Base-by-base conservation (phyloP, 2,888 invertebrate species). In the Heliconius sara region DNA sequence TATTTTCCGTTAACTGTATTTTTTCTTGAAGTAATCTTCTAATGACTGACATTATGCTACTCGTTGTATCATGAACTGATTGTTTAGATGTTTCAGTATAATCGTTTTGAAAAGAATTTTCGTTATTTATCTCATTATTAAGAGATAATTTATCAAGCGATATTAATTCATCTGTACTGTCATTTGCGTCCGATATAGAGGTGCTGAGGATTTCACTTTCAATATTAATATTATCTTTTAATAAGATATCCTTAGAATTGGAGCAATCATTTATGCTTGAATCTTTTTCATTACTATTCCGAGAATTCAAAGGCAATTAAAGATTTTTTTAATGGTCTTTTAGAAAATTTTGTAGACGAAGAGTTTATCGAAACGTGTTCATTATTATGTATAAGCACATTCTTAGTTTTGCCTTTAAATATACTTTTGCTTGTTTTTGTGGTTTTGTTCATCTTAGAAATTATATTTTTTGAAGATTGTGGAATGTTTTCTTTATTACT, bases 401-500 rank as follows among this genome's bases (percentile, higher is more conserved):
- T 90, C 83, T 90, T 90, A 43, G 86, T 88, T 82, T 85, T 87
- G 19, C 85, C 84, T 16, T 82, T 79, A 76, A 89, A 89, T n/a
- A 84, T 78, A 25, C 82, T 83, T 84, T 87, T 90, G n/a, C 65
- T 76, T 30, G 76, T 83, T 85, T 88, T 81, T 77, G 86, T 16
- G 76, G 74, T 78, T 84, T 86, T 76, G 76, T 43, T 43, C 9
- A 43, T 67, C 22, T 27, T 63, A n/a, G 57, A 63, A 34, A 66
- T 67, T 39, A 43, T 13, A 85, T 83, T 85, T 87, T 81, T 86
- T 84, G 92, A 89, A 22, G 88, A 86, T 83, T 90, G 88, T 13
- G 93, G 91, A 72, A 90, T 80, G 80, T 93, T 93, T 87, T 93
- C 93, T 85, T 92, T 93, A 79, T 93, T 89, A 72, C 87, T 86